These are phyloP conservation scores for Crotalus helleri DNA, from an alignment of 2,113 vertebrate genomes.

Conservation along the genomic window DNA sequence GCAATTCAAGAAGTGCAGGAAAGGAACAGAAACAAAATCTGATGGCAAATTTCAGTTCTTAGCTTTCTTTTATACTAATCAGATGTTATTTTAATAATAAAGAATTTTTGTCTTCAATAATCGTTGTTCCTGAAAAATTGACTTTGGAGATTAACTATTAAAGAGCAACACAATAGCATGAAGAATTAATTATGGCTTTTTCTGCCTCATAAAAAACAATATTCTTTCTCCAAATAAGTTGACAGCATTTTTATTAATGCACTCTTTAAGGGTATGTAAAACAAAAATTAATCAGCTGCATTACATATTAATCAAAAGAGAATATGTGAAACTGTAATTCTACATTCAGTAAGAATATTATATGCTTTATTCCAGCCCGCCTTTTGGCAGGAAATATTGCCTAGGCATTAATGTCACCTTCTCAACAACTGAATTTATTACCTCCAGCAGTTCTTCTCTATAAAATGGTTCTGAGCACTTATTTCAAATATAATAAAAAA, in stretches of 20 bases:
- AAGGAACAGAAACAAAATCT: background rate
- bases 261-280: constrained; percentile 28
- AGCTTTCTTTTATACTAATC: constrained; percentile 7
- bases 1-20: background rate
- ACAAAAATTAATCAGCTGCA: constrained; percentile 29
- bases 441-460: constrained; percentile 7
- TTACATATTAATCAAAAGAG: constrained; percentile 37
- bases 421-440: constrained; percentile 41
- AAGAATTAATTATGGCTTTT: constrained; percentile 43
- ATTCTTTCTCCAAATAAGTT: constrained; percentile 32
- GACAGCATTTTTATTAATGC: constrained; percentile 22
- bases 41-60: background rate
- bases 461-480: background rate
- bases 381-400: constrained; percentile 32
- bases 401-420: constrained; percentile 40
- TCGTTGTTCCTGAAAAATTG: constrained; percentile 33
- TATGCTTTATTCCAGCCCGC: constrained; percentile 24
- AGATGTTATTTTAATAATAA: constrained; percentile 2
- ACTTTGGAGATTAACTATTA: constrained; percentile 48
- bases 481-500: constrained; percentile 18
- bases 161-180: constrained; percentile 1
- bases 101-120: constrained; percentile 31
- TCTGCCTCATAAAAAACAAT: constrained; percentile 5
- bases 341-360: constrained; percentile 28
- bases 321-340: constrained; percentile 24